Evolutionary conservation across 1,140 invertebrate species (phyloP).

Genomic region (Cherax quadricarinatus): DNA sequence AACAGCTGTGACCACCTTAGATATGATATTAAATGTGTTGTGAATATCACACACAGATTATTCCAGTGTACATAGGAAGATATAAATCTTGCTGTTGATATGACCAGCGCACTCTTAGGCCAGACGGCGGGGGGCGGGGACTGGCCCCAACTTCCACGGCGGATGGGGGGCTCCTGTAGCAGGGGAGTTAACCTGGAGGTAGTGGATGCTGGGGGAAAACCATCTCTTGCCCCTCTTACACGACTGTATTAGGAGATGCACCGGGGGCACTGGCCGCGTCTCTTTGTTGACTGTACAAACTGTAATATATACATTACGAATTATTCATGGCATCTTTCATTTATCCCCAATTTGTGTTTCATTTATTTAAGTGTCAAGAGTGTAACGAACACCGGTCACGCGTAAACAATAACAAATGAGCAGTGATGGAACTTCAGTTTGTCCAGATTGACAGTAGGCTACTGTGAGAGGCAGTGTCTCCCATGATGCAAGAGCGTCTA

Average conservation of each 20-base stretch:
- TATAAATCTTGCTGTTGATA: constrained; percentile 10
- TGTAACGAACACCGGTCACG: too few species aligned
- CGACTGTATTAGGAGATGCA: constrained; percentile 1
- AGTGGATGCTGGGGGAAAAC: too few species aligned
- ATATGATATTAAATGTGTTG: background rate
- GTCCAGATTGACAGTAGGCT: too few species aligned
- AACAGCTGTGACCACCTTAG: constrained; percentile 3
- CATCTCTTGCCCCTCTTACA: background rate
- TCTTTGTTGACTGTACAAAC: constrained; percentile 43
- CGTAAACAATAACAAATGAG: too few species aligned
- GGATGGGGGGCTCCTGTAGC: background rate
- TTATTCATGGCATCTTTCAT: constrained; percentile 28
- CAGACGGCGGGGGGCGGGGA: background rate
- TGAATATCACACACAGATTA: background rate
- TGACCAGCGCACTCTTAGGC: constrained; percentile 12
- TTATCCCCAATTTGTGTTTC: background rate
- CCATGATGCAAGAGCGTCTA: too few species aligned
- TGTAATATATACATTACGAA: constrained; percentile 47
- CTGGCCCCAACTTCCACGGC: background rate
- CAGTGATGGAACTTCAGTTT: too few species aligned
- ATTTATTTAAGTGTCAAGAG: too few species aligned
- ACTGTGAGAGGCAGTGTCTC: too few species aligned
- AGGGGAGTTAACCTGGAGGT: background rate
- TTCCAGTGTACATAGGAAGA: background rate
- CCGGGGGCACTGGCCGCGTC: background rate